Evolutionary conservation across 1,140 invertebrate genomes (phyloP).

Genomic region (Papilio xuthus): DNA sequence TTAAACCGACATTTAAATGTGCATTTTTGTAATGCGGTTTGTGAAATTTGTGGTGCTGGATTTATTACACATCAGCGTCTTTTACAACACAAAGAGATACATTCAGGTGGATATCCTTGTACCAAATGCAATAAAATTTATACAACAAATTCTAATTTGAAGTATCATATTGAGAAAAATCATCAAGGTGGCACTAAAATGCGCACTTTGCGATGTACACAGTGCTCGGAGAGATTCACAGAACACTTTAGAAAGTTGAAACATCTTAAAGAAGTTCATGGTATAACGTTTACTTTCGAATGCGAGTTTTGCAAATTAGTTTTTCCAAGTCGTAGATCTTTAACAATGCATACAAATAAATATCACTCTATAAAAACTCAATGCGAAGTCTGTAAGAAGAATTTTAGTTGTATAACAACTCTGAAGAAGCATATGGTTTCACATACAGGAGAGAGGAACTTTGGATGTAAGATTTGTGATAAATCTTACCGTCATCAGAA

Average conservation of each 20-base stretch:
- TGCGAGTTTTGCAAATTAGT: slow-evolving; percentile 59
- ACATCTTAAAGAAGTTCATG: slow-evolving; percentile 61
- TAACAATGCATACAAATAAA: slow-evolving; percentile 74
- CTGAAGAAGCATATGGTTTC: slow-evolving; percentile 88
- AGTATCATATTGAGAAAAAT: slow-evolving; percentile 61
- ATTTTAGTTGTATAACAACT: slow-evolving; percentile 81
- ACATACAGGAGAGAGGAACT: slow-evolving; percentile 84
- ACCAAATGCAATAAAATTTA: slow-evolving; percentile 63
- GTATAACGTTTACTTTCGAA: slow-evolving; percentile 61
- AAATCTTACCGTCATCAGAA: slow-evolving; percentile 85
- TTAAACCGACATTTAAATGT: slow-evolving; percentile 70
- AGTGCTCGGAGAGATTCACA: slow-evolving; percentile 59
- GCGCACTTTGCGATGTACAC: slow-evolving; percentile 58
- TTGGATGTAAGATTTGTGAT: slow-evolving; percentile 80
- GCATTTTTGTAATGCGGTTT: slow-evolving; percentile 66
- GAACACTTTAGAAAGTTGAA: slow-evolving; percentile 66
- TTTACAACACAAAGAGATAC: slow-evolving; percentile 66
- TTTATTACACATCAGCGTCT: slow-evolving; percentile 69
- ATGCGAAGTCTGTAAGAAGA: slow-evolving; percentile 78
- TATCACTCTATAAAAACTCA: slow-evolving; percentile 79
- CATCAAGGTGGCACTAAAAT: slow-evolving; percentile 57
- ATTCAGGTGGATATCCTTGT: slow-evolving; percentile 59
- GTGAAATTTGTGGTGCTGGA: slow-evolving; percentile 69
- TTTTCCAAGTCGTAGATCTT: slow-evolving; percentile 55
- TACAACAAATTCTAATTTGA: slow-evolving; percentile 63